These are phyloP conservation scores for Engystomops pustulosus DNA, from an alignment of 2,113 vertebrate genomes.

Conservation along the genomic window DNA sequence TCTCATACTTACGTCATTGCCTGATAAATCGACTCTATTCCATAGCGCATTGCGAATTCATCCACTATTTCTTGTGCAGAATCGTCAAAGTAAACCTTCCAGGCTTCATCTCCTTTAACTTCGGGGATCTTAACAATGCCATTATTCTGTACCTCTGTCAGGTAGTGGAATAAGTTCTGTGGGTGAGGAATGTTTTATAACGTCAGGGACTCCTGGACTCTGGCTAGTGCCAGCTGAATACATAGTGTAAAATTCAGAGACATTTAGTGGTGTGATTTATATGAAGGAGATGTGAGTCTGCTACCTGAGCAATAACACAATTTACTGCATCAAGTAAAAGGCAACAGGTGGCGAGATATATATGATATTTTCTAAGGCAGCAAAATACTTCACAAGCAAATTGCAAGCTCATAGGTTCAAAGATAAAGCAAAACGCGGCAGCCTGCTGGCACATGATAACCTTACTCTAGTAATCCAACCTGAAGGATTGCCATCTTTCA, in stretches of 20 bases:
- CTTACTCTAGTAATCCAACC: not conserved
- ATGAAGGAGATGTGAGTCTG: not conserved
- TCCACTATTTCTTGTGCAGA: slow-evolving; percentile 96
- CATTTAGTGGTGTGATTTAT: slow-evolving; percentile 4
- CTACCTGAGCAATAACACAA: slow-evolving; percentile 29
- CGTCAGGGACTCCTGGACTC: slow-evolving; percentile 53
- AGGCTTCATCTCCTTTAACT: slow-evolving; percentile 94
- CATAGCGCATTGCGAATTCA: slow-evolving; percentile 97
- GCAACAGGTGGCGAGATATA: slow-evolving; percentile 8
- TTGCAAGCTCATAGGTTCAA: slow-evolving; percentile 4
- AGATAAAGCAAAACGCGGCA: not conserved
- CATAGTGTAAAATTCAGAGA: not conserved
- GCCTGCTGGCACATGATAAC: not conserved
- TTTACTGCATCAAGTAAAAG: slow-evolving; percentile 31
- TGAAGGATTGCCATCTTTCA: not conserved
- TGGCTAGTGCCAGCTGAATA: slow-evolving; percentile 28
- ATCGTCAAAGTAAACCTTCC: slow-evolving; percentile 97
- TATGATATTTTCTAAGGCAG: slow-evolving; percentile 1
- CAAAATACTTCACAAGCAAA: not conserved
- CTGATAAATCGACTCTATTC: slow-evolving; percentile 97
- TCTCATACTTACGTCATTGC: slow-evolving; percentile 93
- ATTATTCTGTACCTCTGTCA: slow-evolving; percentile 89
- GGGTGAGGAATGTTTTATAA: slow-evolving; percentile 61
- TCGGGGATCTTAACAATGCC: slow-evolving; percentile 92
- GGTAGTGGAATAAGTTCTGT: slow-evolving; percentile 94